Conservation (phyloP, 2,797 vertebrate genomes). For the Pelochelys cantorii region DNA sequence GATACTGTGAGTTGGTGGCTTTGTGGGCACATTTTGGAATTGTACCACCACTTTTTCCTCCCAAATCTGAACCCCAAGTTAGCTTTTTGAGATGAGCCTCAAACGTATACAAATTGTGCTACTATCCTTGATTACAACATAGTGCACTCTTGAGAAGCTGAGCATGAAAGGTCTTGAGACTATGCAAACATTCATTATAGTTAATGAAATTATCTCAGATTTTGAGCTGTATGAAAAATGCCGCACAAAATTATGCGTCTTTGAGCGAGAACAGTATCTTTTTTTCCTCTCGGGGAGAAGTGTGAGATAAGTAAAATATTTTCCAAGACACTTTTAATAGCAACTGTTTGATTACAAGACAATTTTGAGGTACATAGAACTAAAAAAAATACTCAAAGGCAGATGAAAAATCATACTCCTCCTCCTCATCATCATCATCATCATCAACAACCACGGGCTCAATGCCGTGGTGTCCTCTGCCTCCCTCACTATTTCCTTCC, state of each 20-base stretch:
- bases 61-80: background rate
- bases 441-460: no score
- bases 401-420: background rate
- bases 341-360: background rate
- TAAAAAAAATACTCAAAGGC: background rate
- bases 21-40: background rate
- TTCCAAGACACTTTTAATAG: background rate
- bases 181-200: background rate
- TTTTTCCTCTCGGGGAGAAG: background rate
- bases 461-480: no score
- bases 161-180: background rate
- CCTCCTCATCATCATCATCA: no score
- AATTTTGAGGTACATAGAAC: background rate
- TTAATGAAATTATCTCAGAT: background rate
- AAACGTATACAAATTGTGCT: background rate
- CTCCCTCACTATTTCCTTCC: no score
- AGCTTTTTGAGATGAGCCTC: background rate
- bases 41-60: background rate
- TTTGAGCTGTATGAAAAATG: background rate
- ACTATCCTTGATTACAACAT: background rate
- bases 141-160: background rate
- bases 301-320: fast-evolving
- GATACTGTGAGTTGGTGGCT: background rate
- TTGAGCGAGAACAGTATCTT: background rate
- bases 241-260: background rate